phyloP scores from a whole-genome alignment of 2,113 vertebrate genomes.

The Chaetodon trifascialis region DNA sequence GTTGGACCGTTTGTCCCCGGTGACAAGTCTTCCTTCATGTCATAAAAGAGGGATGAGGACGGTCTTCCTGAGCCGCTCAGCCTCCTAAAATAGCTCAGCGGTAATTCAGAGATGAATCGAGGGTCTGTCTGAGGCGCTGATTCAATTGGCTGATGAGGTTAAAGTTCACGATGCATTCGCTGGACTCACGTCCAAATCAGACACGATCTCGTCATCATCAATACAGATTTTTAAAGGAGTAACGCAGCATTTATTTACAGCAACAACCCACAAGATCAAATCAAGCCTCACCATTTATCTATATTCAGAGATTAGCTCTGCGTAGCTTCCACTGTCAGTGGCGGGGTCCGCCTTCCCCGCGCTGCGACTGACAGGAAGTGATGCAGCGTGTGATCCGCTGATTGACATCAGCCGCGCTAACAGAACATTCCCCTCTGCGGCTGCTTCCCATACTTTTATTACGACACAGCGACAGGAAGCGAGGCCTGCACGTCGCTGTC shows the following conservation, averaged over 20 bases:
- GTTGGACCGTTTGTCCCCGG: no score
- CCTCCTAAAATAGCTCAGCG: not conserved
- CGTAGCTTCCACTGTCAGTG: no score
- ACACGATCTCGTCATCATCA: no score
- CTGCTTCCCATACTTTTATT: not conserved
- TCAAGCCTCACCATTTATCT: no score
- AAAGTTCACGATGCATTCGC: not conserved
- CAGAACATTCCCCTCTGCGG: not conserved
- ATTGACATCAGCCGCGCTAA: no score
- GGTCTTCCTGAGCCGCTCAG: not conserved
- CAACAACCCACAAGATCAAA: no score
- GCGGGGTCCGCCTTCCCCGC: no score
- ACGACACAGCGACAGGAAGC: no score
- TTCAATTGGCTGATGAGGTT: not conserved
- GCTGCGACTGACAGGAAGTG: not conserved
- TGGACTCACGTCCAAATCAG: not conserved
- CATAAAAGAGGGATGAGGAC: not conserved
- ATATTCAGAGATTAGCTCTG: no score
- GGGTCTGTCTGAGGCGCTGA: not conserved
- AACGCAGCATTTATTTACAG: no score
- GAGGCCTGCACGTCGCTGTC: no score
- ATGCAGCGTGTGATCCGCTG: not conserved
- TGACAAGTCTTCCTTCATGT: not conserved
- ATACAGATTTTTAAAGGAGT: no score
- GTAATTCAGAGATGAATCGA: not conserved